Base-by-base conservation (phyloP, 2,113 vertebrate genomes). In the Tiliqua scincoides region DNA sequence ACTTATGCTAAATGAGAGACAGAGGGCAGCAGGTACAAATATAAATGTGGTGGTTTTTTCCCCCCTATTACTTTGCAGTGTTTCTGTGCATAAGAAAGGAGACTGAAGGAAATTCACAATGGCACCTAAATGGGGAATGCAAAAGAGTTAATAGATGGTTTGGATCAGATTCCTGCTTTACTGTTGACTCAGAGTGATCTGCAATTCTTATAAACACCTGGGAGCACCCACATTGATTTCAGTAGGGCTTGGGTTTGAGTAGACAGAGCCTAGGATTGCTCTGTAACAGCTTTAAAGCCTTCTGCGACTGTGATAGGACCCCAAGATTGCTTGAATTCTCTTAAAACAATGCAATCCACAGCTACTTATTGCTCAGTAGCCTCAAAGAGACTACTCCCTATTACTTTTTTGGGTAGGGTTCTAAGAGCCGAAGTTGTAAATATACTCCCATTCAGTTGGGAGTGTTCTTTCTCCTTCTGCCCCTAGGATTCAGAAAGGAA, bases 11-110 rank as follows among this genome's bases (percentile, higher is more conserved):
- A 89, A 52, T 90, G 81, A 83, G 71, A 75, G 83, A 89, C 67
- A 65, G 43, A 65, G 80, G 77, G 84, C 89, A 92, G 89, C 72
- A 86, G 88, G 83, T 79, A 86, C 89, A 80, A 83, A 23, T 74
- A n/a, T 43, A 59, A 62, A 23, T 48, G 23, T 74, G 63, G 88
- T 4, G 43, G 43, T 48, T 48, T 48, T 87, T 90, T 79, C 85
- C 83, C 80, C 87, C 92, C 40, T 0, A 83, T 78, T 91, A 70
- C 91, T 91, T 91, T 93, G 87, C 83, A 62, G 85, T 83, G 76
- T 91, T 61, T 90, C 89, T 88, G 59, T 71, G 20, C 73, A 72
- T 63, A 84, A 86, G 80, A 87, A 89, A 68, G 91, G 89, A 79
- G 82, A 85, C 17, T 57, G 85, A 70, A 61, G 73, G 89, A 89